Percentiles rank a stretch among this genome's conserved stretches.
Evolutionary conservation across 1,140 invertebrate genomes (phyloP).

Genomic region (Drosophila leontia): DNA sequence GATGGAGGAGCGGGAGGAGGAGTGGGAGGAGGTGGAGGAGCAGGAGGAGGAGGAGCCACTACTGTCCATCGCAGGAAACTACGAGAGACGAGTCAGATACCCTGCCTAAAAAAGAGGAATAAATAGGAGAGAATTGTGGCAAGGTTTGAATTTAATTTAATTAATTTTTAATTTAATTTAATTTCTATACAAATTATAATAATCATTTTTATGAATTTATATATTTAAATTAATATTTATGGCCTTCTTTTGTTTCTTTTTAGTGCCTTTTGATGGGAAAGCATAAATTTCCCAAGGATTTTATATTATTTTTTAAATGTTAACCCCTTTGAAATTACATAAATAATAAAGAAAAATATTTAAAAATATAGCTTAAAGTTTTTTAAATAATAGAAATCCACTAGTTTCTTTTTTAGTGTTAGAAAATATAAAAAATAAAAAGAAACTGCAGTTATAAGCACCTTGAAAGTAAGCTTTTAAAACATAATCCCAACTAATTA

Average conservation of each 20-base stretch:
- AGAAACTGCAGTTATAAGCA: too few species aligned
- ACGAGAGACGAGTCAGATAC: not conserved
- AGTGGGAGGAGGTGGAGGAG: not conserved
- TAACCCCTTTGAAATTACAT: not conserved
- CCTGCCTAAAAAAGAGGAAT: not conserved
- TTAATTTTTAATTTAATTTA: too few species aligned
- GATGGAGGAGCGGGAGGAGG: not conserved
- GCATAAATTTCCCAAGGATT: not conserved
- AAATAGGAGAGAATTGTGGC: not conserved
- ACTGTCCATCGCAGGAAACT: not conserved
- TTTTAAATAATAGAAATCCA: too few species aligned
- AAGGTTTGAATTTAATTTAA: not conserved
- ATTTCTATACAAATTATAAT: too few species aligned
- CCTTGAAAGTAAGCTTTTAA: not conserved
- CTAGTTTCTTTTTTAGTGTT: too few species aligned
- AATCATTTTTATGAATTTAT: not conserved
- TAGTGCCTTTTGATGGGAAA: not conserved
- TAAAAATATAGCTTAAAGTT: not conserved
- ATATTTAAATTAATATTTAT: not conserved
- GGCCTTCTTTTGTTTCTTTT: not conserved
- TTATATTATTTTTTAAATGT: not conserved
- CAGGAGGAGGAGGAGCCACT: not conserved
- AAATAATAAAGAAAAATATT: too few species aligned
- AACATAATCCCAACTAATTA: too few species aligned
- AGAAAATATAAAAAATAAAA: too few species aligned